Conservation (phyloP, 53 echinoderm and acorn worm species). For the Pentamera pediparva region DNA sequence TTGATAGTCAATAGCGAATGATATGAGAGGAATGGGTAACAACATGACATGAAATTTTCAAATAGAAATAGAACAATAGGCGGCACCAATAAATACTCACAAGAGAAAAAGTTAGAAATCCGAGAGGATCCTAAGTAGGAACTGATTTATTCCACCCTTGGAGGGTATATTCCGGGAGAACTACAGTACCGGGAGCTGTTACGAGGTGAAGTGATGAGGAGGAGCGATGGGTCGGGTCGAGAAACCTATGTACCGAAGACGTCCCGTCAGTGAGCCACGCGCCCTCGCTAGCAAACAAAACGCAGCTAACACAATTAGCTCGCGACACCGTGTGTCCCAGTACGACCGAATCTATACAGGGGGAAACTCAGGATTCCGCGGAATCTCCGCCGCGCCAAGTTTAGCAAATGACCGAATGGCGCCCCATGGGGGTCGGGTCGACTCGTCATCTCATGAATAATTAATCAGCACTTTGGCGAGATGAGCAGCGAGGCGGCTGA, state of each 20-base stretch:
- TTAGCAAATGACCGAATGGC: constrained; percentile 62
- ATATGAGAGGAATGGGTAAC: not conserved
- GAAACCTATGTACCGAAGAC: not conserved
- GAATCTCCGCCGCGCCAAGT: constrained; percentile 69
- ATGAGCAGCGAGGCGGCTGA: not conserved
- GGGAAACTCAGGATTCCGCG: constrained; percentile 46
- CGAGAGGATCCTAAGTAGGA: not conserved
- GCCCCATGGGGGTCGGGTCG: constrained; percentile 25
- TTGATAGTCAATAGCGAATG: not conserved
- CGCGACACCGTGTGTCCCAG: not conserved
- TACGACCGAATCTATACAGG: constrained; percentile 35
- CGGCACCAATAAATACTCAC: not conserved
- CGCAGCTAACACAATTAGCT: constrained; percentile 7
- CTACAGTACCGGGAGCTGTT: not conserved
- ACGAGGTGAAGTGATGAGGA: not conserved
- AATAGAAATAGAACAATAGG: not conserved
- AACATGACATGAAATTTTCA: not conserved
- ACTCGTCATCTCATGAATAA: constrained; percentile 20
- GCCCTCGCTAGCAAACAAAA: constrained; percentile 10
- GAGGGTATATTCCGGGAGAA: constrained; percentile 16
- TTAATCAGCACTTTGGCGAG: not conserved
- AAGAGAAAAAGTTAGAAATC: constrained; percentile 8
- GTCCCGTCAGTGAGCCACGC: constrained; percentile 1
- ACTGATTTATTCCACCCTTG: not conserved
- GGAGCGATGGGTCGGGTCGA: too few species aligned